These are phyloP conservation scores for Aphyosemion australe DNA, from an alignment of 2,113 vertebrate species.

Conservation along the genomic window DNA sequence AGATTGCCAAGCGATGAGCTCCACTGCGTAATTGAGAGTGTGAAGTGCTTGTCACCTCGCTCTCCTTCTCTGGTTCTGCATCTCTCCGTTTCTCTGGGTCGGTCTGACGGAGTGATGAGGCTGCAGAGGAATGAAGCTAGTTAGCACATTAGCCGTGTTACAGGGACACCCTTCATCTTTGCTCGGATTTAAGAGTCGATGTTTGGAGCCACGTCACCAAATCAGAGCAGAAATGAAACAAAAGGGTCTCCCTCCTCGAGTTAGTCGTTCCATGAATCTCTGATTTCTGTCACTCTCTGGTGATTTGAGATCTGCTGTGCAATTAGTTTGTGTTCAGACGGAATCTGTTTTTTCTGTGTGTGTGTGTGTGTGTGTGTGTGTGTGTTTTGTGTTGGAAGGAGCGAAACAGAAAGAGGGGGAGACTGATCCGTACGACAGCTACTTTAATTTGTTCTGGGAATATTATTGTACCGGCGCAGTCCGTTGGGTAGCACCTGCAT, in stretches of 20 bases:
- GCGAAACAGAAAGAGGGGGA: slow-evolving; percentile 19
- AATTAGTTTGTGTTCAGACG: slow-evolving; percentile 41
- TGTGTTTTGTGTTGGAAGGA: slow-evolving; percentile 3
- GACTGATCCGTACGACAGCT: slow-evolving; percentile 75
- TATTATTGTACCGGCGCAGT: slow-evolving; percentile 74
- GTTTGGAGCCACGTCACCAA: slow-evolving; percentile 18
- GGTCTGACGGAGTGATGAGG: slow-evolving; percentile 94
- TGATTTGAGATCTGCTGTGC: slow-evolving; percentile 46
- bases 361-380: slow-evolving; percentile 6
- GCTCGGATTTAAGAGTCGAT: slow-evolving; percentile 26
- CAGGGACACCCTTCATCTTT: slow-evolving; percentile 79
- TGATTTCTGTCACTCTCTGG: slow-evolving; percentile 46
- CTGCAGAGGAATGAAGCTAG: slow-evolving; percentile 93
- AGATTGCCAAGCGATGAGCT: slow-evolving; percentile 99
- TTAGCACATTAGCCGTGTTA: slow-evolving; percentile 93
- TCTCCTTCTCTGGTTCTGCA: slow-evolving; percentile 39
- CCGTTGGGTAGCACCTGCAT: slow-evolving; percentile 78
- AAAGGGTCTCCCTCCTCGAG: slow-evolving; percentile 30
- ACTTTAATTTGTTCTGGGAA: slow-evolving; percentile 83
- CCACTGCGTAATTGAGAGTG: slow-evolving; percentile 98
- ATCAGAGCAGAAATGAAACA: slow-evolving; percentile 30
- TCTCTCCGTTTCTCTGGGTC: slow-evolving; percentile 47
- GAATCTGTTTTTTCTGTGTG: slow-evolving; percentile 6
- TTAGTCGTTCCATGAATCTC: slow-evolving; percentile 46
- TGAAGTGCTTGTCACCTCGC: slow-evolving; percentile 81